Evolutionary conservation across 2,888 invertebrate species (phyloP).

Genomic region (Smittia aterrima): DNA sequence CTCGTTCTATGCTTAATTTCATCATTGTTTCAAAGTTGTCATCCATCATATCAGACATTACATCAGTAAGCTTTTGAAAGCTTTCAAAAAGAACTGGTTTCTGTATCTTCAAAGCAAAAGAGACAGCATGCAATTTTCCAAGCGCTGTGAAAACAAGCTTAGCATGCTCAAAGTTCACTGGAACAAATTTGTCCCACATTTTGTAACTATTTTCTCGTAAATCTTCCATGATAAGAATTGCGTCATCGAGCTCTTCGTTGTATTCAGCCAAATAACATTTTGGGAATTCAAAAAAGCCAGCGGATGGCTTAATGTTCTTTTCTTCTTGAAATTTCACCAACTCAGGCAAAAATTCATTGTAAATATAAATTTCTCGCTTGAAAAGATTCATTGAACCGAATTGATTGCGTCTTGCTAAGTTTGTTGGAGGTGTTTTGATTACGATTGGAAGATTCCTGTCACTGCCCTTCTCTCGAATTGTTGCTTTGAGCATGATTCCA

Average conservation of each 20-base stretch:
- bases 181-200: constrained; percentile 39
- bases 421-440: constrained; percentile 41
- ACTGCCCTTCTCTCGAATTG: constrained; percentile 31
- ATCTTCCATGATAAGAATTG: constrained; percentile 43
- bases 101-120: constrained; percentile 42
- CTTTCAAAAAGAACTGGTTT: constrained; percentile 41
- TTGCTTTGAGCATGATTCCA: constrained; percentile 40
- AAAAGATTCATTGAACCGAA: constrained; percentile 35
- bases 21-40: neutral
- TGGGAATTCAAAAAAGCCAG: constrained; percentile 42
- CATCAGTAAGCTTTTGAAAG: constrained; percentile 16
- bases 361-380: constrained; percentile 42
- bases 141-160: constrained; percentile 36
- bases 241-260: constrained; percentile 36
- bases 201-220: constrained; percentile 31
- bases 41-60: neutral
- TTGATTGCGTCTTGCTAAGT: constrained; percentile 15
- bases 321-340: constrained; percentile 42
- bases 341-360: constrained; percentile 42
- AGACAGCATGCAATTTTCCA: constrained; percentile 42
- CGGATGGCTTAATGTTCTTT: constrained; percentile 3
- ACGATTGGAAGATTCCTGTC: constrained; percentile 36
- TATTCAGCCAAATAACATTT: constrained; percentile 41
- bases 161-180: constrained; percentile 38
- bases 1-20: constrained; percentile 8